A percentile compares a stretch with the other conserved stretches of the same genome.
Evolutionary conservation across 2,888 invertebrate species (phyloP).

Genomic region (Thymelicus lineola): DNA sequence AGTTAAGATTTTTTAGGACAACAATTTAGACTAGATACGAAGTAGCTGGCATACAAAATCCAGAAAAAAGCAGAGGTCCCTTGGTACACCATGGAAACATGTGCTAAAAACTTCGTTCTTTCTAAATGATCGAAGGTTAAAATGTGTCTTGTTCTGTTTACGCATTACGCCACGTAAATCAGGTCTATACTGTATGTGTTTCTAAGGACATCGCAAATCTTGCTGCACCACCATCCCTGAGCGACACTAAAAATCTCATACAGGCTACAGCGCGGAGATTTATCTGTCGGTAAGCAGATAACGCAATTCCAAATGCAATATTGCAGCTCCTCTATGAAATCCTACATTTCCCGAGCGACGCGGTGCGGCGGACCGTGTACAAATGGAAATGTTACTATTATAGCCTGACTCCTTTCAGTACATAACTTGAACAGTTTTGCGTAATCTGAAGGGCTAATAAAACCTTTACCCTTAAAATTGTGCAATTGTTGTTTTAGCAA

Average conservation of each 20-base stretch:
- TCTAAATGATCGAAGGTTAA: too few relatives aligned
- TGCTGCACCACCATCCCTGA: conserved; percentile 27
- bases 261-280: conserved; percentile 33
- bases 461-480: neutral
- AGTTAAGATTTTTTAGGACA: too few relatives aligned
- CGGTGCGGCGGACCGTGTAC: neutral
- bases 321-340: conserved; percentile 35
- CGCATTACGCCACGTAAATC: too few relatives aligned
- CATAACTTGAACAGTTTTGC: neutral
- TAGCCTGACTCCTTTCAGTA: neutral
- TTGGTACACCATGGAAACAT: too few relatives aligned
- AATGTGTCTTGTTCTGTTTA: too few relatives aligned
- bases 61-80: too few relatives aligned
- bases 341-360: conserved; percentile 19
- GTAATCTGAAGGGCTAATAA: neutral
- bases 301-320: conserved; percentile 42
- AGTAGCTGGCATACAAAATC: too few relatives aligned
- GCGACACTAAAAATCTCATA: conserved; percentile 42
- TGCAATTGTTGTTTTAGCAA: neutral
- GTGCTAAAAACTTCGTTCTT: too few relatives aligned
- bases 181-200: too few relatives aligned
- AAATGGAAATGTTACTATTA: conserved; percentile 11
- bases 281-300: conserved; percentile 43
- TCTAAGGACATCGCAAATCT: conserved; percentile 11
- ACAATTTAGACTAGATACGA: too few relatives aligned